Evolutionary conservation across 1,140 invertebrate species (phyloP), one percentile per base, ranked within the genome.

Genomic region (Lepidurus arcticus): DNA sequence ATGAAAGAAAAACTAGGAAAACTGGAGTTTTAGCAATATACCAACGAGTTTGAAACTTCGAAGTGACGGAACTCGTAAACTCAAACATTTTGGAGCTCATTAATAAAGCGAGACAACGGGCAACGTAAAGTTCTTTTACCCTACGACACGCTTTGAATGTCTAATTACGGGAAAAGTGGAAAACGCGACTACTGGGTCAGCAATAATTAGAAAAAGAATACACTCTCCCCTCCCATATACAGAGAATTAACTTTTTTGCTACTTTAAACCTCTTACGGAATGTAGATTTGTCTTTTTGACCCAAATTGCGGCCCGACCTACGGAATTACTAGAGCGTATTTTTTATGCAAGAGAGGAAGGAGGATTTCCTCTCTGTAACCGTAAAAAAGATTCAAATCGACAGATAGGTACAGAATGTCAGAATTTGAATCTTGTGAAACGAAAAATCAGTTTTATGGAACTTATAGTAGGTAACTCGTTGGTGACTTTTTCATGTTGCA

Each of bases 141-240:
- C 13, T 65, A 65, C 53, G 53, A 65, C 53, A 16, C 53, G 53
- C 53, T 65, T 65, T 65, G 53, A n/a, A 65, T 65, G 16, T 65
- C 16, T 65, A 65, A 65, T 65, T 65, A 65, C 53, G 53, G 53
- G 53, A 65, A 65, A 65, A 13, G 53, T 21, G 13, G 53, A 65
- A 65, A 65, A 65, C 10, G 45, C 7, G 45, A 16, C 16, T 11
- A 16, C 45, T 47, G 10, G 10, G 1, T 47, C 45, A 47, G 4
- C 4, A 47, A 11, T 47, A 47, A 11, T 47, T 16, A 47, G 6
- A 47, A 47, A 65, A 65, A 10, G 53, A 7, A 65, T 1, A 7
- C 13, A 21, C 6, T 65, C 53, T 65, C 53, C 53, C 4, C 21
- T 65, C 21, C 53, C 53, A 21, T 65, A 65, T 65, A 65, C 21